Evolutionary conservation across 35 echinoderm and acorn worm genomes (phyloP).

Genomic region (Ptychodera flava): DNA sequence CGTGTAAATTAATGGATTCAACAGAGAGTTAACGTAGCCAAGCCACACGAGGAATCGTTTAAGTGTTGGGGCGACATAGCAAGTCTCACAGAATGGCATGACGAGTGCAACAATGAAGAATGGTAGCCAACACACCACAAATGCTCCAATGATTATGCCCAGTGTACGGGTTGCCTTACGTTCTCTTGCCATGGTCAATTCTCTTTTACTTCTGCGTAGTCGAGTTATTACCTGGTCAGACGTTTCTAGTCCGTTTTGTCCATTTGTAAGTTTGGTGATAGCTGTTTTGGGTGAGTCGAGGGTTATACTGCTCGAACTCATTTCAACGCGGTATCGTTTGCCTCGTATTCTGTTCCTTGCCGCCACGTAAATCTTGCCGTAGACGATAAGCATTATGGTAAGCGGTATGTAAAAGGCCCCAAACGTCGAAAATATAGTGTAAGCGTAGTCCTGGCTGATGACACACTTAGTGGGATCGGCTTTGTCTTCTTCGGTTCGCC

Average conservation of each 20-base stretch:
- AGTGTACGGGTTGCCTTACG: conserved; percentile 71
- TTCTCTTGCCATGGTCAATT: conserved; percentile 44
- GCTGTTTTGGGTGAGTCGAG: background rate
- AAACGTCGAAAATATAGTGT: conserved; percentile 86
- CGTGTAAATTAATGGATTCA: conserved; percentile 90
- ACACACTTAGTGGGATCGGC: conserved; percentile 28
- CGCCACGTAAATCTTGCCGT: conserved; percentile 54
- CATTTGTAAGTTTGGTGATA: background rate
- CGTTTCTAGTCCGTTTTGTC: background rate
- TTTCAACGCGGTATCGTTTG: conserved; percentile 7
- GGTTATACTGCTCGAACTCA: background rate
- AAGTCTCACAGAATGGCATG: conserved; percentile 56
- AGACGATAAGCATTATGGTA: conserved; percentile 83
- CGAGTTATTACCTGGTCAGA: background rate
- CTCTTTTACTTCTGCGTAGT: conserved; percentile 21
- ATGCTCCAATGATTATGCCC: conserved; percentile 75
- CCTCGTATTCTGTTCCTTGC: conserved; percentile 67
- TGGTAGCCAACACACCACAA: conserved; percentile 82
- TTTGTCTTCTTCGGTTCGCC: conserved; percentile 31
- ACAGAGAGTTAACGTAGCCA: conserved; percentile 86
- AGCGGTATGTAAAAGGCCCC: conserved; percentile 91
- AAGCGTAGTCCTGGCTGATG: conserved; percentile 61
- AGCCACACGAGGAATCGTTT: conserved; percentile 72
- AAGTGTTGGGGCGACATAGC: conserved; percentile 25
- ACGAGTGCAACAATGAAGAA: conserved; percentile 77